phyloP scores from a whole-genome alignment of 2,113 vertebrate genomes.

The mouse (Mus musculus) region GRCm39 chr7:115639501-115640000 shows the following conservation, averaged over 20 bases:
- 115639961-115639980: slow-evolving; percentile 4
- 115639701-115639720: not conserved
- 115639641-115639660: slow-evolving; percentile 81
- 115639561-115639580: slow-evolving; percentile 77
- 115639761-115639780: too few species aligned
- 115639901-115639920: slow-evolving; percentile 16
- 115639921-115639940: slow-evolving; percentile 38
- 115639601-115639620: slow-evolving; percentile 72
- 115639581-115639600: slow-evolving; percentile 63
- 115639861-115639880: not conserved
- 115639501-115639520: slow-evolving; percentile 57
- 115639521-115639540: slow-evolving; percentile 69
- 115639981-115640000: not conserved
- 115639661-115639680: not conserved
- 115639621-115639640: slow-evolving; percentile 89
- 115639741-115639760: too few species aligned
- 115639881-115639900: not conserved
- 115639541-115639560: slow-evolving; percentile 69
- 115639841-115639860: not conserved
- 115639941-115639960: slow-evolving; percentile 13
- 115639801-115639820: not conserved
- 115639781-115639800: not conserved
- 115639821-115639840: too few species aligned
- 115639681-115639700: not conserved
- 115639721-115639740: not conserved